Conservation (phyloP, 2,797 vertebrate species). For the Artibeus lituratus region DNA sequence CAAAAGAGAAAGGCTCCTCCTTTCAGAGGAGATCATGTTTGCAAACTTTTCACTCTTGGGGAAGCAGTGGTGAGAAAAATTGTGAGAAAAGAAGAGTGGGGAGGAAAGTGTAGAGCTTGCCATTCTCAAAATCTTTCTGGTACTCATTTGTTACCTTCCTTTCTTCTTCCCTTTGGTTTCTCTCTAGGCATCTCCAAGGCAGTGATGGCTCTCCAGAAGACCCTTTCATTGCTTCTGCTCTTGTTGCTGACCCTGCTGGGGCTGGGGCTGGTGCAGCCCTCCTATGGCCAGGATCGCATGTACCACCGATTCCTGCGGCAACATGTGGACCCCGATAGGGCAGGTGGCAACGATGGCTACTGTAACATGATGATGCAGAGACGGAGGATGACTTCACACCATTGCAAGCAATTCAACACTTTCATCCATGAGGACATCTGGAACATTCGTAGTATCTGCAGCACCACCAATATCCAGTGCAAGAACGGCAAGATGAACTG, state of each 20-base stretch:
- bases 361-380: conserved; percentile 74
- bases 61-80: neutral
- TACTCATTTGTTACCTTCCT: neutral
- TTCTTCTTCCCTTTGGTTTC: neutral
- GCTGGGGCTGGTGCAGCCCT: conserved; percentile 43
- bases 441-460: conserved; percentile 63
- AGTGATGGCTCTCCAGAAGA: conserved; percentile 41
- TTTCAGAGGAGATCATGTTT: neutral
- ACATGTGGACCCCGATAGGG: conserved; percentile 38
- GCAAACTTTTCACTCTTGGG: neutral
- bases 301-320: conserved; percentile 66
- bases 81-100: neutral
- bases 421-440: conserved; percentile 70
- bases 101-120: neutral
- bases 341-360: conserved; percentile 41
- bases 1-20: neutral
- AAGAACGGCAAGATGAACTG: conserved; percentile 70
- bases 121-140: neutral
- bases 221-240: conserved; percentile 36
- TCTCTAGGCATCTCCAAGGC: neutral
- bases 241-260: conserved; percentile 60
- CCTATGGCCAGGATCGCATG: conserved; percentile 40
- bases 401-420: conserved; percentile 73
- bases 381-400: conserved; percentile 36
- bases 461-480: conserved; percentile 13